Evolutionary conservation across 2,113 vertebrate species (phyloP).

Genomic region (Pogona vitticeps): DNA sequence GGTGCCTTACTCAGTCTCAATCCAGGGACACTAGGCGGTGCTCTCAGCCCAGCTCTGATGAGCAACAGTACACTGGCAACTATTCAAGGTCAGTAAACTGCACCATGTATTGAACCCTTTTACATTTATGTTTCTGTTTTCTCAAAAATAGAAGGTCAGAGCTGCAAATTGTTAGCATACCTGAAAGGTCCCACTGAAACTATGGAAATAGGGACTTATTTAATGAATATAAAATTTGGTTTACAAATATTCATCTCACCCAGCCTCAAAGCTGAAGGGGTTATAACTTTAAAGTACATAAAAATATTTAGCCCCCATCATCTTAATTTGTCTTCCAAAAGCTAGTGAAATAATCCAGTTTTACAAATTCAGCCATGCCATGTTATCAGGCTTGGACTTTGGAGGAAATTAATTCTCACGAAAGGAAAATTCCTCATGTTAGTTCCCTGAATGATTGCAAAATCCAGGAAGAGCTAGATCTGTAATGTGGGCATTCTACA

Average conservation of each 20-base stretch:
- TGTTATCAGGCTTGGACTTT: background rate
- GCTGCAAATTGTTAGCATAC: background rate
- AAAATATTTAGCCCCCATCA: background rate
- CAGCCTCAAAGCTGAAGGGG: background rate
- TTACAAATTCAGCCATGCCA: background rate
- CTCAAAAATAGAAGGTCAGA: background rate
- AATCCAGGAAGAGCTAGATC: too few relatives aligned
- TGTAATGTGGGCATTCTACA: too few relatives aligned
- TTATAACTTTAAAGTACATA: background rate
- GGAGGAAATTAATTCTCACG: background rate
- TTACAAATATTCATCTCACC: background rate
- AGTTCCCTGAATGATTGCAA: too few relatives aligned
- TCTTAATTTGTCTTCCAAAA: background rate
- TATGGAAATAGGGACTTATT: background rate
- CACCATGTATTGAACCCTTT: background rate
- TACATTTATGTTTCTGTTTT: background rate
- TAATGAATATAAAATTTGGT: background rate
- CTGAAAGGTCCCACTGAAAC: background rate
- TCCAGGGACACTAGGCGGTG: conserved; percentile 89
- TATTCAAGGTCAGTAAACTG: conserved; percentile 90
- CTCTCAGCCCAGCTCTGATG: conserved; percentile 94
- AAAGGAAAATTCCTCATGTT: too few relatives aligned
- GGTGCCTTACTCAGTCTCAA: conserved; percentile 95
- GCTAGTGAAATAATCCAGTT: background rate
- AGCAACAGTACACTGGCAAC: conserved; percentile 98